These are phyloP conservation scores for Hyperopisus bebe DNA, from an alignment of 2,113 vertebrate species.

Conservation along the genomic window DNA sequence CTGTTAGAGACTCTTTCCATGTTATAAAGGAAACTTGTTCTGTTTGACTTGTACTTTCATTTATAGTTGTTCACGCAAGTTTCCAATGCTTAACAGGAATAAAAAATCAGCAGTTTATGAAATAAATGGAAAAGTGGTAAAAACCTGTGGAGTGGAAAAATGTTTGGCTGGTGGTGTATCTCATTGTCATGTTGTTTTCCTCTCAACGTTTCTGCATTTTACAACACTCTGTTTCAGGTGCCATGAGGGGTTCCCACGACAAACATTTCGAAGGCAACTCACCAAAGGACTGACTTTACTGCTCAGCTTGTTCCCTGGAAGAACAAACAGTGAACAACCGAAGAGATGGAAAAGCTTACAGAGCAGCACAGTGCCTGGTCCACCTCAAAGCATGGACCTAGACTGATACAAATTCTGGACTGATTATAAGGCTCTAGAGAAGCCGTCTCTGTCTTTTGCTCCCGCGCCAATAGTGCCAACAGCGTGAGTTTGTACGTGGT, in stretches of 20 bases:
- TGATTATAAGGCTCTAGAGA: background rate
- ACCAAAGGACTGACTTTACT: slow-evolving; percentile 41
- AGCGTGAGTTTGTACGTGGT: slow-evolving; percentile 38
- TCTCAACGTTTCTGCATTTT: slow-evolving; percentile 21
- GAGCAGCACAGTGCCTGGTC: background rate
- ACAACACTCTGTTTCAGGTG: slow-evolving; percentile 51
- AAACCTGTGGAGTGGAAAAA: too few species aligned
- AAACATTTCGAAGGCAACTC: slow-evolving; percentile 47
- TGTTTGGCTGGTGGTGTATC: too few species aligned
- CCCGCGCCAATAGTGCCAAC: slow-evolving; percentile 52
- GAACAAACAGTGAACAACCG: slow-evolving; percentile 7
- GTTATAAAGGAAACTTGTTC: too few species aligned
- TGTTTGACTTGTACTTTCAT: too few species aligned
- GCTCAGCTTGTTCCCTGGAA: slow-evolving; percentile 34
- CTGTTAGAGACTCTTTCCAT: too few species aligned
- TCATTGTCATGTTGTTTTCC: background rate
- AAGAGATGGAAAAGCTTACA: slow-evolving; percentile 18
- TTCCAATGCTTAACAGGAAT: too few species aligned
- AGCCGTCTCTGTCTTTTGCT: slow-evolving; percentile 41
- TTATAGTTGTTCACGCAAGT: too few species aligned
- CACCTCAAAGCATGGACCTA: background rate
- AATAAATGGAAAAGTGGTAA: too few species aligned
- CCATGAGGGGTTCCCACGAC: slow-evolving; percentile 55
- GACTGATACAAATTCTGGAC: background rate
- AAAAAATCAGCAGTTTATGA: too few species aligned